Conservation (phyloP, 2,113 vertebrate species). For the Acinonyx jubatus region DNA sequence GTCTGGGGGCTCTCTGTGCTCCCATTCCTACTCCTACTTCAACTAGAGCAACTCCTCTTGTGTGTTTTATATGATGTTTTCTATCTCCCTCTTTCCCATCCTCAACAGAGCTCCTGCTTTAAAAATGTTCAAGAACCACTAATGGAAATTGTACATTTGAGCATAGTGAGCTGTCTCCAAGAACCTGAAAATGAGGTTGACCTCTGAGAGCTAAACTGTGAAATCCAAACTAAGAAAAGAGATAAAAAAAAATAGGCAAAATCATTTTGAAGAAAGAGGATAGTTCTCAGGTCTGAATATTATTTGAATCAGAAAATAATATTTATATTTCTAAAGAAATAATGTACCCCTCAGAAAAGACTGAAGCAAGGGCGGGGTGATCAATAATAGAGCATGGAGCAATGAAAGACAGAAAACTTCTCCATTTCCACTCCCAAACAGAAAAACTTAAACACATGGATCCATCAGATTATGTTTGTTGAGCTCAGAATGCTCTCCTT, state of each 20-base stretch:
- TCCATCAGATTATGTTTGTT: not conserved
- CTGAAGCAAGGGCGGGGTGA: not conserved
- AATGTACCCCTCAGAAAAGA: not conserved
- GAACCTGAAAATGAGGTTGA: not conserved
- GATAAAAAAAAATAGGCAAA: not conserved
- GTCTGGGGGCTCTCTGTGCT: not conserved
- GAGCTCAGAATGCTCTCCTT: not conserved
- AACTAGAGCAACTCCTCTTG: not conserved
- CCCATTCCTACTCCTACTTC: not conserved
- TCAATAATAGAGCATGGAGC: not conserved
- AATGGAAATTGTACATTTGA: not conserved
- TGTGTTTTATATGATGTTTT: not conserved
- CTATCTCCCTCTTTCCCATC: not conserved
- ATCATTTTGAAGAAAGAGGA: not conserved
- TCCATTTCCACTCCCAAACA: not conserved
- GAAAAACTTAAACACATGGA: not conserved
- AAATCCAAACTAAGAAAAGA: not conserved
- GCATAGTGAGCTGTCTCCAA: not conserved
- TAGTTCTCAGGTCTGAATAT: not conserved
- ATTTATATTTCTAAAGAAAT: not conserved
- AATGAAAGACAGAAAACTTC: not conserved
- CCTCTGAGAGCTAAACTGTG: not conserved
- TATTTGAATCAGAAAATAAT: not conserved
- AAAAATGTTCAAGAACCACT: not conserved
- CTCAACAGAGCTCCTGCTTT: not conserved